Base-by-base conservation (phyloP, 1,140 invertebrate genomes). In the Macrosteles quadrilineatus region DNA sequence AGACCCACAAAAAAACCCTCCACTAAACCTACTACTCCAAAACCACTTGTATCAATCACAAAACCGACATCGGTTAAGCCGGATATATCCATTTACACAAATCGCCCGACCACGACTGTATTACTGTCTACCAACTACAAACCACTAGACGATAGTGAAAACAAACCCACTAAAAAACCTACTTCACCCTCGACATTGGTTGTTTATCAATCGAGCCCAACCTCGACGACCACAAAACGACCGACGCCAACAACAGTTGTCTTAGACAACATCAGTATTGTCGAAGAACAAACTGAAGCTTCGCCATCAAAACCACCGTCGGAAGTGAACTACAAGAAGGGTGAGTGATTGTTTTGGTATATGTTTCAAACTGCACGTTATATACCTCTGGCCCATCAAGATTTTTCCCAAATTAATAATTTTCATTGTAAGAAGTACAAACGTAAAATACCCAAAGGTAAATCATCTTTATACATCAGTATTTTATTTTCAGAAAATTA, bases 1-100 rank as follows among this genome's bases (percentile, higher is more conserved):
- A 78, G 76, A n/a, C 81, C 80, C 68, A 78, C 75, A 19, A 74
- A 68, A 17, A 74, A 76, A 68, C 57, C 78, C 31, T 71, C 75
- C 0, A 73, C 67, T 73, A 62, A 76, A 17, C 71, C 57, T 50
- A 25, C 70, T 3, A 75, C 79, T 1, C 21, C 21, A 47, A 57
- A 19, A 67, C 67, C 6, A 55, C 25, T n/a, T 45, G 32, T 31
- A 29, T 27, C 55, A 59, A 31, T 29, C 27, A 29, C 55, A n/a
- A 63, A 63, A 63, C 73, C 74, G 23, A 69, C 71, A 9, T 43
- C 71, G 3, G n/a, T 19, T 31, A 66, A 70, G 47, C 62, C 59
- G 3, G 31, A 47, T 29, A 32, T 30, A 36, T 6, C 36, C 29
- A 70, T 62, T 21, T 29, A 32, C 32, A 36, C 45, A 36, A 64